phyloP scores from a whole-genome alignment of 1,140 invertebrate species.

The Drosophila nasuta region DNA sequence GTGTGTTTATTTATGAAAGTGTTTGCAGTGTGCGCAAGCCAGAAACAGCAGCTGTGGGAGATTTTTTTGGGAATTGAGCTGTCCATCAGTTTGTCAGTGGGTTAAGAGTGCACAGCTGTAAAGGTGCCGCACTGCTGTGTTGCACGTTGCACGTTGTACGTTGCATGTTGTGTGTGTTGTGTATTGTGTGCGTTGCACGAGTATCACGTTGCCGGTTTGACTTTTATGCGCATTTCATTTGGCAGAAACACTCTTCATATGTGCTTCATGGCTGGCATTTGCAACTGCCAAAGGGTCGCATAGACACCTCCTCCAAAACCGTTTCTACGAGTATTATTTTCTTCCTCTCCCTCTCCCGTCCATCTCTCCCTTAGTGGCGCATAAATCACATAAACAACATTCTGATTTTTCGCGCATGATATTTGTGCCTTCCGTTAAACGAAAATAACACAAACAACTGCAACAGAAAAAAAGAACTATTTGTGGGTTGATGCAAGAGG shows the following conservation, averaged over 20 bases:
- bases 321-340: not conserved
- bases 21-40: constrained; percentile 38
- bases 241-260: constrained; percentile 59
- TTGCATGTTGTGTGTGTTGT: not conserved
- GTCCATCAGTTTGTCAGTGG: constrained; percentile 45
- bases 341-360: not conserved
- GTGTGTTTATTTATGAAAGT: constrained; percentile 70
- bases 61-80: constrained; percentile 31
- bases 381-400: constrained; percentile 80
- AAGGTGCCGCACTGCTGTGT: not conserved
- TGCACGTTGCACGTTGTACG: not conserved
- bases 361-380: constrained; percentile 27
- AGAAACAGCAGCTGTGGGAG: constrained; percentile 12
- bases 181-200: constrained; percentile 2
- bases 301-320: not conserved
- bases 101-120: constrained; percentile 17
- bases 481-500: constrained; percentile 20
- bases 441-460: constrained; percentile 29
- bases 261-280: constrained; percentile 23
- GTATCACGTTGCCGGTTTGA: constrained; percentile 45
- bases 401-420: constrained; percentile 79
- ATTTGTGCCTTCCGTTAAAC: constrained; percentile 65
- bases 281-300: constrained; percentile 21
- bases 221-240: constrained; percentile 77
- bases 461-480: constrained; percentile 23